Percentiles rank a stretch among this genome's conserved stretches.
Evolutionary conservation across 2,797 vertebrate species (phyloP).

Genomic region (Remorina albescens): DNA sequence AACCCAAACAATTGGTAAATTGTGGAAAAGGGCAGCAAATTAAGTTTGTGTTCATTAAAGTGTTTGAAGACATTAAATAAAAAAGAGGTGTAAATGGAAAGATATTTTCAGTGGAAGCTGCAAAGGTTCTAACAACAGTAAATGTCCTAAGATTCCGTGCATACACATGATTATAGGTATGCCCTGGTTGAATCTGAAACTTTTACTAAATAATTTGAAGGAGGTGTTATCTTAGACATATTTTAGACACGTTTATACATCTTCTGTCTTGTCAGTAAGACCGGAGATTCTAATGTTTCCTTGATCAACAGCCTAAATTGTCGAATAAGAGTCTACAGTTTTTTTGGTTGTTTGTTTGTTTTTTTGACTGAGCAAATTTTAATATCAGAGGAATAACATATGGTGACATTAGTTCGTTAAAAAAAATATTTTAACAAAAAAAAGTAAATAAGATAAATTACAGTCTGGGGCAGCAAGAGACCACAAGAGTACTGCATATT

Average conservation of each 20-base stretch:
- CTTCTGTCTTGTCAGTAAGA: background rate
- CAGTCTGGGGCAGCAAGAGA: slow-evolving; percentile 58
- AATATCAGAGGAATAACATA: background rate
- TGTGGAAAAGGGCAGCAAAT: background rate
- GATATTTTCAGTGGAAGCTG: background rate
- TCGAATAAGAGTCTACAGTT: no score
- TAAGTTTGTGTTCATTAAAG: background rate
- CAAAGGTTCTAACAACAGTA: slow-evolving; percentile 19
- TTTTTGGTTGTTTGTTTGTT: no score
- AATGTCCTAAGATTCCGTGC: background rate
- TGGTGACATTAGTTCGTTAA: background rate
- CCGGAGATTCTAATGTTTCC: background rate
- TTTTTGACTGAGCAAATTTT: background rate
- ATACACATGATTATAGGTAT: no score
- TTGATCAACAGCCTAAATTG: no score
- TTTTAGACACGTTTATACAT: background rate
- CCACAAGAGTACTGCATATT: slow-evolving; percentile 61
- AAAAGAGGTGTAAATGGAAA: slow-evolving; percentile 19
- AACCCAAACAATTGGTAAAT: slow-evolving; percentile 2
- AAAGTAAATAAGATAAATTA: slow-evolving; percentile 44
- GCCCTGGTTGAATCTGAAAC: no score
- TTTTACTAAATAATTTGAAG: background rate
- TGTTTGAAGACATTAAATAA: slow-evolving; percentile 8
- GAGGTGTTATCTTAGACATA: background rate
- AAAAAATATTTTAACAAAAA: background rate